Conservation (phyloP, 30 jellyfish, hydroid and myxozoan genomes). For the Catostylus mosaicus region DNA sequence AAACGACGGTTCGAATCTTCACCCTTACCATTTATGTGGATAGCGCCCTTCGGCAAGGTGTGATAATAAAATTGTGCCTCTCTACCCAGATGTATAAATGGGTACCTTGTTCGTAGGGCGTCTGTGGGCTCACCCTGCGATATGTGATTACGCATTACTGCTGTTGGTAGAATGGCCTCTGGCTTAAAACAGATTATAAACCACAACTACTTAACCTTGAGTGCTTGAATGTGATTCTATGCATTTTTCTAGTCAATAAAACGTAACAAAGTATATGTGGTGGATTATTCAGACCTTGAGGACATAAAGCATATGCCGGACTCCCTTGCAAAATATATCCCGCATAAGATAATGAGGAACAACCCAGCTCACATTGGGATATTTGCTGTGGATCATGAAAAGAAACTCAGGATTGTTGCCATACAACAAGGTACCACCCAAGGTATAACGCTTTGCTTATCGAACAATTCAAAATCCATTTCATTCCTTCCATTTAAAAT, state of each 20-base stretch:
- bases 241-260: not conserved
- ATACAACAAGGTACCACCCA: not conserved
- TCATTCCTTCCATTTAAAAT: no score
- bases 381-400: slow-evolving; percentile 5
- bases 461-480: not conserved
- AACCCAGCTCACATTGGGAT: not conserved
- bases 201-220: not conserved
- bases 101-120: no score
- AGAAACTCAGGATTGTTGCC: slow-evolving; percentile 19
- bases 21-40: no score
- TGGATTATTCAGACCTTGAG: not conserved
- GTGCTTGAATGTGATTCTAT: not conserved
- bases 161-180: not conserved
- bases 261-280: not conserved
- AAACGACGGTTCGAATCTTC: no score
- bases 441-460: not conserved
- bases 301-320: not conserved
- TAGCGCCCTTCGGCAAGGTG: no score
- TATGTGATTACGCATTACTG: not conserved
- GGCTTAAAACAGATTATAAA: no score
- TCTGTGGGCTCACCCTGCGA: no score
- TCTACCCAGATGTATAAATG: no score
- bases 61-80: no score
- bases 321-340: not conserved
- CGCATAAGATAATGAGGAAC: not conserved